A percentile compares a stretch with the other conserved stretches of the same genome.
These are phyloP conservation scores for Nemapogon koenigi DNA, from an alignment of 2,888 invertebrate species.

Conservation along the genomic window DNA sequence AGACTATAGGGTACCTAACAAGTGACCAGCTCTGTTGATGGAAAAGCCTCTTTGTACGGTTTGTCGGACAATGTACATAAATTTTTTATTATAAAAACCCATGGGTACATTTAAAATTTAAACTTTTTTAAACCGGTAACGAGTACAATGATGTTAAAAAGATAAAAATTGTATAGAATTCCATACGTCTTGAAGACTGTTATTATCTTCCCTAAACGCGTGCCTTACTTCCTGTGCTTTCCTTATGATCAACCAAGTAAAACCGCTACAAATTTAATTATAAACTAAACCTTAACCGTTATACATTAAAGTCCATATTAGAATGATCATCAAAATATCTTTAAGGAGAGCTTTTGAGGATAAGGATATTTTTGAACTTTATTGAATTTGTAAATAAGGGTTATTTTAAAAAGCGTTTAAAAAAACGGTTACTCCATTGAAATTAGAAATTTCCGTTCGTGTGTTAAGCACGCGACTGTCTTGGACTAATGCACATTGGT, in stretches of 20 bases:
- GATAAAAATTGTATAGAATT: too few relatives aligned
- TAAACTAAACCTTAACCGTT: neutral
- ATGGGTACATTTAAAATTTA: too few relatives aligned
- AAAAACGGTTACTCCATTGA: slow-evolving; percentile 24
- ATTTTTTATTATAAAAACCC: too few relatives aligned
- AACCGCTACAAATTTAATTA: slow-evolving; percentile 22
- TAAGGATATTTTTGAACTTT: slow-evolving; percentile 16
- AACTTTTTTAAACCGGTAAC: too few relatives aligned
- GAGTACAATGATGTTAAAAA: too few relatives aligned
- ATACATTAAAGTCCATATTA: slow-evolving; percentile 11
- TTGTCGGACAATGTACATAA: too few relatives aligned
- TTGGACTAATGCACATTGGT: slow-evolving; percentile 8
- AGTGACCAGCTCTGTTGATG: too few relatives aligned
- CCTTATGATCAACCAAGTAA: slow-evolving; percentile 31
- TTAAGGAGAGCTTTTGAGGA: slow-evolving; percentile 19
- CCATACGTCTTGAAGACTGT: neutral
- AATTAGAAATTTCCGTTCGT: slow-evolving; percentile 54
- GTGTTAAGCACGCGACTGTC: slow-evolving; percentile 42
- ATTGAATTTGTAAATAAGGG: neutral
- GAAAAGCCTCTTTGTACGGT: too few relatives aligned
- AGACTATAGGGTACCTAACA: too few relatives aligned
- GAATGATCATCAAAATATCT: too few relatives aligned
- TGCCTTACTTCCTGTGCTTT: slow-evolving; percentile 33
- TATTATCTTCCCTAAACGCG: slow-evolving; percentile 17
- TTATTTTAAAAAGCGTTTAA: neutral